Evolutionary conservation across 2,797 vertebrate species (phyloP), one percentile per base, ranked within the genome.

Genomic region (Gallirallus australis): DNA sequence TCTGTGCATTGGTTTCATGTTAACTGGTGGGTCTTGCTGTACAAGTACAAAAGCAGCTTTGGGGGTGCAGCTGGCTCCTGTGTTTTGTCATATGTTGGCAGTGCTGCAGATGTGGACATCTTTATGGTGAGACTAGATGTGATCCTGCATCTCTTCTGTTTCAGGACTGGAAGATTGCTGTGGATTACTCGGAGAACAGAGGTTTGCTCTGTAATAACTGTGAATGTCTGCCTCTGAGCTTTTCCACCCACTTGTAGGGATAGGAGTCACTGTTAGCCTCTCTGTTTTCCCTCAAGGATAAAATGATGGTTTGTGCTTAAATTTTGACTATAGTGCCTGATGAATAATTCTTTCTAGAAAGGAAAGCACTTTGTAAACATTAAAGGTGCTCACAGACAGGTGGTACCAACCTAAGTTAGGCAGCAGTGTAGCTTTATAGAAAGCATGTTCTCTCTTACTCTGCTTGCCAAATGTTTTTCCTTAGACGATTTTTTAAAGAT

Each of bases 31-130:
- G 25, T 52, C 37, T 89, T 57, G 66, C 37, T 30, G 14, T 30
- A 18, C 9, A 23, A 25, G n/a, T 52, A 24, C 15, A 25, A 31
- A 70, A 69, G n/a, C 52, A 53, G 4, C 37, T 71, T 56, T 63
- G 47, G 56, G 47, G 12, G 17, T 78, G 15, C 28, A 40, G 0
- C 20, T 52, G 21, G 30, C 20, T 54, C 5, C 15, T 35, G 7
- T 77, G 21, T 23, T 82, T 47, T 89, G 28, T 53, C 2, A 11
- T 54, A 5, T 15, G 11, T 27, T 92, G 65, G 35, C 39, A n/a
- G 2, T 1, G 2, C 3, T 59, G 35, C 5, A 30, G 31, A 8
- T 65, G 23, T 57, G 57, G 39, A 39, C 0, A 0, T 39, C 2
- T 19, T 64, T 37, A 52, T 21, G 61, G 16, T 20, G 20, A 64